These are phyloP conservation scores for Calyptommatus sinebrachiatus DNA, from an alignment of 2,113 vertebrate species.

Conservation along the genomic window DNA sequence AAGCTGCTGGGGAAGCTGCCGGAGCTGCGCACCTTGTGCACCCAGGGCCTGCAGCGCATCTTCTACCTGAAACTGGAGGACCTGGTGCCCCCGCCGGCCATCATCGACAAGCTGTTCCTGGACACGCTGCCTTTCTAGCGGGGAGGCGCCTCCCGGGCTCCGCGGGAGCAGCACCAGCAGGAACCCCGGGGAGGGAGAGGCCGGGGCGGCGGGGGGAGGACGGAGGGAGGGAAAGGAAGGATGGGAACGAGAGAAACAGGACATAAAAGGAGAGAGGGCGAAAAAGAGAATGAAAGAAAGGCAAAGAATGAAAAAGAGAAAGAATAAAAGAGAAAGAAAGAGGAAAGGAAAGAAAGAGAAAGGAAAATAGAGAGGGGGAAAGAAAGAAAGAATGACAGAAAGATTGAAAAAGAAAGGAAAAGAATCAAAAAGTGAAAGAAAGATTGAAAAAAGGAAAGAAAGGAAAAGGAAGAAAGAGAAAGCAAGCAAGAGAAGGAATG, in stretches of 20 bases:
- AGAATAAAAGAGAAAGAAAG: not conserved
- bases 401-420: not conserved
- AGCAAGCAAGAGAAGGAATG: not conserved
- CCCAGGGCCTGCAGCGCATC: conserved; percentile 98
- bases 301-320: not conserved
- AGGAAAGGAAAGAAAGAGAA: not conserved
- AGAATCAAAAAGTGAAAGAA: no score
- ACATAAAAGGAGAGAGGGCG: no score
- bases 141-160: no score
- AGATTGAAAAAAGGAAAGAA: no score
- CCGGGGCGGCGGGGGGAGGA: no score
- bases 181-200: no score
- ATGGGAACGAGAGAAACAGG: no score
- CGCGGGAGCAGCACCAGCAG: no score
- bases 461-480: no score
- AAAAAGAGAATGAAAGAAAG: conserved; percentile 1
- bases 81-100: conserved; percentile 98
- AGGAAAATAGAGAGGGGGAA: not conserved
- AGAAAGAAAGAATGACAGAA: not conserved
- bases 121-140: conserved; percentile 95
- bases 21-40: conserved; percentile 97
- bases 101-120: conserved; percentile 99
- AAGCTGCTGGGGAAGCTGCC: conserved; percentile 99
- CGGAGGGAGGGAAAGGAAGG: no score
- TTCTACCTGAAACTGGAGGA: conserved; percentile 99